Percentiles rank a stretch among this genome's conserved stretches.
Conservation (phyloP, 1,140 invertebrate genomes). For the Drosophila novamexicana region DNA sequence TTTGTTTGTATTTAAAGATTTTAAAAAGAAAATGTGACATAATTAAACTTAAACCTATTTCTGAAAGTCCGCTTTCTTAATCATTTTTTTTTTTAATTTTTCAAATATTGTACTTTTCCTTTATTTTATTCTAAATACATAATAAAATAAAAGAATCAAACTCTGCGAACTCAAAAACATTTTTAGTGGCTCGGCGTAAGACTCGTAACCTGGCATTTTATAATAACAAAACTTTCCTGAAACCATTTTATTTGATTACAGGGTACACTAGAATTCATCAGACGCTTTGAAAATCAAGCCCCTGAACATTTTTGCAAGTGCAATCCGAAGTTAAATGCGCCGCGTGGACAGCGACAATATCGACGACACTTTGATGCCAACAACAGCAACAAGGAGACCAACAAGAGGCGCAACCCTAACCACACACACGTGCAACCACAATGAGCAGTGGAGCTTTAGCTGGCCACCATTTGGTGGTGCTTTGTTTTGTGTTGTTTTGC, state of each 20-base stretch:
- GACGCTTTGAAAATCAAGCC: background rate
- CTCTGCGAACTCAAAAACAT: no score
- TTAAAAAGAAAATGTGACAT: no score
- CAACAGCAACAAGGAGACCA: background rate
- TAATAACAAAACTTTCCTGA: no score
- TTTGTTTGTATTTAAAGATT: no score
- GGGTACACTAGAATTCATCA: background rate
- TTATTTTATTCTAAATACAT: no score
- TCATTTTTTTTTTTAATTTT: no score
- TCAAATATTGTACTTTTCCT: no score
- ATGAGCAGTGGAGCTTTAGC: constrained; percentile 5
- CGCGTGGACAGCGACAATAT: constrained; percentile 20
- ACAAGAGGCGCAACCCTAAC: constrained; percentile 8
- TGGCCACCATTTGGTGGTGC: constrained; percentile 53
- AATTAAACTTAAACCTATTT: no score
- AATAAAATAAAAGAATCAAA: no score
- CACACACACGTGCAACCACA: constrained; percentile 20
- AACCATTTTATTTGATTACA: constrained; percentile 6
- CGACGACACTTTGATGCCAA: constrained; percentile 9
- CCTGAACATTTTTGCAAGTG: background rate
- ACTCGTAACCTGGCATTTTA: no score
- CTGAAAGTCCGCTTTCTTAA: no score
- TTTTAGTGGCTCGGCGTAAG: no score
- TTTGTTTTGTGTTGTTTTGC: constrained; percentile 27
- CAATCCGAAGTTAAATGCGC: constrained; percentile 22